Base-by-base conservation (phyloP, 2,888 invertebrate genomes). In the Aethes cnicana region DNA sequence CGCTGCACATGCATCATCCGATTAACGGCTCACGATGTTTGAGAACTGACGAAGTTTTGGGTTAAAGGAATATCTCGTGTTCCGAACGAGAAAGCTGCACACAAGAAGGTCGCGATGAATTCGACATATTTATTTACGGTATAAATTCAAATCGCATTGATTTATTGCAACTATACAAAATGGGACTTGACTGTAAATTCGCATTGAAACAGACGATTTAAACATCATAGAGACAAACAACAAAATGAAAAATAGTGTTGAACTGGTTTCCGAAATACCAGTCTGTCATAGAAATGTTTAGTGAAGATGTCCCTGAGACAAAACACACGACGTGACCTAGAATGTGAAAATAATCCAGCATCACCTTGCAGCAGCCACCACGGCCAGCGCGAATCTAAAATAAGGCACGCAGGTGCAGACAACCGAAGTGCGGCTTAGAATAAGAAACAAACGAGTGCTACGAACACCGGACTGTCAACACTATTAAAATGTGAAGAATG, bases 321-420 rank as follows among this genome's bases (percentile, higher is more conserved):
- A 77, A 76, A 72, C 83, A 73, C 68, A 77, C 69, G 64, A 66
- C 66, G 72, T 79, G 86, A 84, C 88, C 88, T 74, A 87, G 83
- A 82, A 84, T 84, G 77, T 86, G 77, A 84, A 84, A 86, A 88
- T 87, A 87, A 79, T 83, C 77, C 70, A 77, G 78, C 73, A 74
- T 83, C 81, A 86, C 85, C 87, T 87, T 84, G 86, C 75, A 66
- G 61, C 69, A 67, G 69, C 68, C 64, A 72, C 70, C 83, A 83
- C 81, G 83, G 83, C 69, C 84, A 74, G 69, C 64, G 68, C 70
- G 57, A 69, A 71, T 76, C 80, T 81, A 82, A 83, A 87, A 86
- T 88, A 84, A 84, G 72, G 69, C 58, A 66, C 74, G 79, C 86
- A 88, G 88, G 88, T 88, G 86, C 76, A 69, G 77, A 76, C 72